phyloP scores from a whole-genome alignment of 1,140 invertebrate genomes.

The Penaeus japonicus region DNA sequence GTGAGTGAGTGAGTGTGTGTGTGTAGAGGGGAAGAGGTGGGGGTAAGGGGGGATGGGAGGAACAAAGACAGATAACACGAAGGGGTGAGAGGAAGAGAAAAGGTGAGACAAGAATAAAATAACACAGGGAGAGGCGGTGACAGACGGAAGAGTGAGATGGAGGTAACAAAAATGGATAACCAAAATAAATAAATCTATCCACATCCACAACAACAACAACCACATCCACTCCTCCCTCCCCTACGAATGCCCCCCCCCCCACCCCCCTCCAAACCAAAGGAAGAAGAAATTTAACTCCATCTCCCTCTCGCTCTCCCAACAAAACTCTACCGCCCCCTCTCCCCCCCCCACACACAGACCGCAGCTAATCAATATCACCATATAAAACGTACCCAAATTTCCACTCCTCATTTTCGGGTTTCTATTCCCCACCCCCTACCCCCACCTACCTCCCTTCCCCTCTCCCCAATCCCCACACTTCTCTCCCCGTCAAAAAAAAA shows the following conservation, averaged over 20 bases:
- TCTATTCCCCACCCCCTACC: not conserved
- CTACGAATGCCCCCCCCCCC: no score
- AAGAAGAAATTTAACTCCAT: not conserved
- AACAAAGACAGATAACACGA: not conserved
- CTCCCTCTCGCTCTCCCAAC: not conserved
- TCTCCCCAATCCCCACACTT: not conserved
- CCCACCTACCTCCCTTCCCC: not conserved
- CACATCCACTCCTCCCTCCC: no score
- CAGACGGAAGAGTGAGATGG: not conserved
- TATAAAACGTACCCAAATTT: no score
- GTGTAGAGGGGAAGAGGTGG: no score
- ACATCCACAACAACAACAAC: no score
- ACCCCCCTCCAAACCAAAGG: not conserved
- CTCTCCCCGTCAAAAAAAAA: not conserved
- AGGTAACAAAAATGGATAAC: not conserved
- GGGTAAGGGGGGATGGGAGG: no score
- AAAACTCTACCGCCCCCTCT: no score
- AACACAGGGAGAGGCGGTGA: not conserved
- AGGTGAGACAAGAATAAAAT: not conserved
- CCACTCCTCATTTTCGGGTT: no score
- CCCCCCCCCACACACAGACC: no score
- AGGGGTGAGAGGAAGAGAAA: not conserved
- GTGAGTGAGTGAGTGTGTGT: no score
- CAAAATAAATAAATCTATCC: not conserved
- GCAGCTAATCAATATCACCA: no score